Conservation (phyloP, 2,888 invertebrate species). For the Gymnoscelis rufifasciata region DNA sequence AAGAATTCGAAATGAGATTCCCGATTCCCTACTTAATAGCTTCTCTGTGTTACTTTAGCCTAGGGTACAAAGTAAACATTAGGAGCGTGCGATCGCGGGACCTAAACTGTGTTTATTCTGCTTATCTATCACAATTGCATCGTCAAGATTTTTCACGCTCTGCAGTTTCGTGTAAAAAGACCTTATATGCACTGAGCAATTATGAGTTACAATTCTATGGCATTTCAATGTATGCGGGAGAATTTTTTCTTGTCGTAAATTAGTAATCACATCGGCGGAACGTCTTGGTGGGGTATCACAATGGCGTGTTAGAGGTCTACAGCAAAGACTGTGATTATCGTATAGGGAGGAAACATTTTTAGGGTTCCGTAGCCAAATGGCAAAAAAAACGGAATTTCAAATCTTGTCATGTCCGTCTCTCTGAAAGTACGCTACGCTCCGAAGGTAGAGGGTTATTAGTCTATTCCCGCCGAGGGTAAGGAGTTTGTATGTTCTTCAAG, state of each 20-base stretch:
- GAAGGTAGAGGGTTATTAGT: too few species aligned
- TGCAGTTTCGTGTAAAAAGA: slow-evolving; percentile 7
- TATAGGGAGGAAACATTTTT: too few species aligned
- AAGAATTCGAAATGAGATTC: slow-evolving; percentile 7
- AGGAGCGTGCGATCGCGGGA: slow-evolving; percentile 41
- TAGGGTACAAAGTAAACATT: slow-evolving; percentile 32
- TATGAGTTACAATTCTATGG: slow-evolving; percentile 3
- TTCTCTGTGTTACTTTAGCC: slow-evolving; percentile 22
- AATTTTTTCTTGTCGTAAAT: background rate
- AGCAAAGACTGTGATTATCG: too few species aligned
- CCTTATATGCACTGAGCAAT: background rate
- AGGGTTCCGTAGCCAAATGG: too few species aligned
- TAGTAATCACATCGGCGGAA: slow-evolving; percentile 10
- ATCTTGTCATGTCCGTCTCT: too few species aligned
- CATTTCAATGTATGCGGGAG: background rate
- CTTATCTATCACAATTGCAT: slow-evolving; percentile 40
- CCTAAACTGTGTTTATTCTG: slow-evolving; percentile 48
- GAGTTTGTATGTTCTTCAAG: too few species aligned
- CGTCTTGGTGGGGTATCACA: background rate
- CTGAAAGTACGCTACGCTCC: too few species aligned
- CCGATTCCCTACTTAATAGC: slow-evolving; percentile 19
- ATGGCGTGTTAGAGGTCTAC: too few species aligned
- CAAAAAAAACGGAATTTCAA: too few species aligned
- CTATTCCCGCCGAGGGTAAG: too few species aligned
- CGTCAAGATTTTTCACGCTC: slow-evolving; percentile 27